These are phyloP conservation scores for Drosophila setosimentum DNA, from an alignment of 2,888 invertebrate species.

Conservation along the genomic window DNA sequence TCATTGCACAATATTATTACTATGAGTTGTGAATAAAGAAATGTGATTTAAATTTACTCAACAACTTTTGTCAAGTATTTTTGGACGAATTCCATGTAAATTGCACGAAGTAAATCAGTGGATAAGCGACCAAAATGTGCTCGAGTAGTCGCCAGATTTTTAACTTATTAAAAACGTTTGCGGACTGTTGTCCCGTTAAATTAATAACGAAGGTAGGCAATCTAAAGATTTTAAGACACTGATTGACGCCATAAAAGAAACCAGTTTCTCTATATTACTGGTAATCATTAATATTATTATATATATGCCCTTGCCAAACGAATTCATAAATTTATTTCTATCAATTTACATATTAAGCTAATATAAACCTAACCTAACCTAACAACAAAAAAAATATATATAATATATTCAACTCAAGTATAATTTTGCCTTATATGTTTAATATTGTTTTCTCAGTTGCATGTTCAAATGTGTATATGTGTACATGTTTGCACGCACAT, in stretches of 20 bases:
- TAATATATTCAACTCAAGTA: neutral
- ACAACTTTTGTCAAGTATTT: neutral
- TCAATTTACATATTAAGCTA: neutral
- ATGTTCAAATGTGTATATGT: neutral
- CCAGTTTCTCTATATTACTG: neutral
- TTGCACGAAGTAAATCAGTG: neutral
- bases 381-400: neutral
- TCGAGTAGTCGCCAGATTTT: neutral
- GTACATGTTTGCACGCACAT: neutral
- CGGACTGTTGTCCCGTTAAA: neutral
- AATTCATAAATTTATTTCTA: neutral
- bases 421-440: neutral
- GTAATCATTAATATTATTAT: too few species aligned
- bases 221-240: neutral
- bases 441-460: neutral
- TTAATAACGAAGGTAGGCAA: neutral
- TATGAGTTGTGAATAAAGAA: neutral
- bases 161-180: neutral
- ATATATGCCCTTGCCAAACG: neutral
- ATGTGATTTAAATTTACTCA: neutral
- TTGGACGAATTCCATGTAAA: neutral
- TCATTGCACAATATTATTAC: neutral
- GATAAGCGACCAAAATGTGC: too few species aligned
- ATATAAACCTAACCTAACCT: neutral
- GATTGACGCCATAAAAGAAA: neutral